phyloP scores from a whole-genome alignment of 2,113 vertebrate species.

The Hirundichthys speculiger region DNA sequence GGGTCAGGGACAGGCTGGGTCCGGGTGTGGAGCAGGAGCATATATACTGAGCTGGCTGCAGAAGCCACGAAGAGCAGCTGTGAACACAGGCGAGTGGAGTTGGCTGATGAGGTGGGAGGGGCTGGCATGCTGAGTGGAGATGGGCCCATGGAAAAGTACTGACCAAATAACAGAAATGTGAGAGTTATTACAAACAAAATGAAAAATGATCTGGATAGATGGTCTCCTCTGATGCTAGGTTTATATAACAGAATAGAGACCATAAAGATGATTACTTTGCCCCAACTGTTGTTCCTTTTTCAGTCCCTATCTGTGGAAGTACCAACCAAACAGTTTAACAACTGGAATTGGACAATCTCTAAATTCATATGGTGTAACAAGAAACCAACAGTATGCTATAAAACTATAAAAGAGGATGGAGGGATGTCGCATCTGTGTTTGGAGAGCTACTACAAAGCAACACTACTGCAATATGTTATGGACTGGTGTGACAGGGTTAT shows the following conservation, averaged over 20 bases:
- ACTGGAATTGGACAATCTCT: no score
- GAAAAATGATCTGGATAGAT: neutral
- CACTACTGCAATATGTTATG: neutral
- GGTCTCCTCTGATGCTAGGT: neutral
- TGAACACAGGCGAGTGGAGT: no score
- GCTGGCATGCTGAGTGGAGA: no score
- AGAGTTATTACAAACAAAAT: neutral
- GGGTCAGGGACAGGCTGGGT: no score
- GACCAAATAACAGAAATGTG: no score
- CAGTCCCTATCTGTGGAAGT: neutral
- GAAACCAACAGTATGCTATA: no score
- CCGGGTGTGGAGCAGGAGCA: no score
- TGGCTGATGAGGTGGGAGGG: no score
- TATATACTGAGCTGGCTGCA: no score
- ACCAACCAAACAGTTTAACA: neutral
- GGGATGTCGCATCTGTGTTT: conserved; percentile 4
- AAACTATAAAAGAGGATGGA: neutral
- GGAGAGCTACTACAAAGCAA: neutral
- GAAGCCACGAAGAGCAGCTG: no score
- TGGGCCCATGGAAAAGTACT: no score
- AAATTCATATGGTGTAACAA: no score
- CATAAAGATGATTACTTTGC: neutral
- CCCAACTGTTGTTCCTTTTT: neutral
- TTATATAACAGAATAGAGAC: conserved; percentile 1
- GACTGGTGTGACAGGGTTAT: neutral